Evolutionary conservation across 2,797 vertebrate genomes (phyloP).

Genomic region (Hydrocynus forskahlii): DNA sequence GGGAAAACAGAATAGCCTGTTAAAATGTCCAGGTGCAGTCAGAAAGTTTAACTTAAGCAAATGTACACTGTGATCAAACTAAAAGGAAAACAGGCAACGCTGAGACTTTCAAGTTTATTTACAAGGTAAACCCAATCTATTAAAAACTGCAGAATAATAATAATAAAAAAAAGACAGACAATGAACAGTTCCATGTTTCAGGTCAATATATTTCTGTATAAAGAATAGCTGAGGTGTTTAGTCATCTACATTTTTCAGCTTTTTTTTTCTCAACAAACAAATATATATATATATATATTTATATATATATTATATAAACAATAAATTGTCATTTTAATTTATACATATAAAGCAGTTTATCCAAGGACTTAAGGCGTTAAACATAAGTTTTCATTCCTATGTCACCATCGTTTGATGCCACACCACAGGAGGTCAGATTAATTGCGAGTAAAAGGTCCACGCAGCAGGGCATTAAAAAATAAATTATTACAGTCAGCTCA

Average conservation of each 20-base stretch:
- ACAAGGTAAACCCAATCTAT: conserved; percentile 48
- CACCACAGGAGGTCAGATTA: conserved; percentile 63
- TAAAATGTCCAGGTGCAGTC: not conserved
- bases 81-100: not conserved
- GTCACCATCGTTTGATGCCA: conserved; percentile 69
- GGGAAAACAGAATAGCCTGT: not conserved
- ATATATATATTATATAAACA: conserved; percentile 60
- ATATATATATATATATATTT: conserved; percentile 59
- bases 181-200: conserved; percentile 50
- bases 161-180: conserved; percentile 42
- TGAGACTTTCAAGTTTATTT: conserved; percentile 48
- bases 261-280: conserved; percentile 60
- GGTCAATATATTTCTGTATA: conserved; percentile 62
- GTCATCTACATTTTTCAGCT: conserved; percentile 51
- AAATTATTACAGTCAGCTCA: conserved; percentile 67
- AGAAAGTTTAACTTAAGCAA: not conserved
- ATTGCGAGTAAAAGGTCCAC: conserved; percentile 58
- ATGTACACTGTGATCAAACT: not conserved
- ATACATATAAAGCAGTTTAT: conserved; percentile 77
- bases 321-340: conserved; percentile 75
- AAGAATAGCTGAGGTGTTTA: conserved; percentile 60
- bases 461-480: conserved; percentile 62
- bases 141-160: conserved; percentile 42
- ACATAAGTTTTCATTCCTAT: conserved; percentile 77
- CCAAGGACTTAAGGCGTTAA: conserved; percentile 69